Evolutionary conservation across 2,113 vertebrate species (phyloP), one percentile per base, ranked within the genome.

Genomic region (Ariopsis seemanni): DNA sequence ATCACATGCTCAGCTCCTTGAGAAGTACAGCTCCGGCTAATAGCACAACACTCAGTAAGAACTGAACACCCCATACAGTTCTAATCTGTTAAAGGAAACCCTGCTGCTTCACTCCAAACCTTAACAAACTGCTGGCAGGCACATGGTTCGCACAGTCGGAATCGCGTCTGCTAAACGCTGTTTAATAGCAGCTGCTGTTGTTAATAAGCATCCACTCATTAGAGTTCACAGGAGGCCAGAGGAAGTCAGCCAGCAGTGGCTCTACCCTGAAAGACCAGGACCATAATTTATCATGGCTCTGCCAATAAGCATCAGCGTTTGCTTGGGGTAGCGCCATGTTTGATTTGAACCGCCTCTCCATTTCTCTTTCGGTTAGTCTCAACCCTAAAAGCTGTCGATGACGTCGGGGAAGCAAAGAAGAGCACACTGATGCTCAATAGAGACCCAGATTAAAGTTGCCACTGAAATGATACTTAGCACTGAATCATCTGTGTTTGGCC

Each of bases 281-380:
- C 81, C 27, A 81, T 87, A 78, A 90, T 91, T 91, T 88, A 91
- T 90, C 89, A 89, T 63, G 18, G 72, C 65, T 80, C 79, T 90
- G 86, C 87, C 90, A 86, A 89, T 89, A 90, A 58, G 86, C 80
- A 69, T 82, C 89, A 67, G 69, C 65, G 4, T 86, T 79, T 34
- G 80, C 88, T 88, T 77, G 20, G 20, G 53, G 84, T 34, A 55
- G 57, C 5, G 22, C 48, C n/a, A 71, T 25, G 48, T 42, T 74
- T 77, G 67, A 88, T 65, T 74, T 67, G 67, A 88, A 62, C 50
- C 30, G 34, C 80, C 67, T 77, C n/a, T 62, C 83, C 67, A 12
- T 80, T 82, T 77, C 83, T 30, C 27, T 85, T 67, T 84, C 18
- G 22, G 27, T 60, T 63, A 53, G 48, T 67, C 60, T 53, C 50